Evolutionary conservation across 2,113 vertebrate genomes (phyloP).

Genomic region (Prunella fulvescens): DNA sequence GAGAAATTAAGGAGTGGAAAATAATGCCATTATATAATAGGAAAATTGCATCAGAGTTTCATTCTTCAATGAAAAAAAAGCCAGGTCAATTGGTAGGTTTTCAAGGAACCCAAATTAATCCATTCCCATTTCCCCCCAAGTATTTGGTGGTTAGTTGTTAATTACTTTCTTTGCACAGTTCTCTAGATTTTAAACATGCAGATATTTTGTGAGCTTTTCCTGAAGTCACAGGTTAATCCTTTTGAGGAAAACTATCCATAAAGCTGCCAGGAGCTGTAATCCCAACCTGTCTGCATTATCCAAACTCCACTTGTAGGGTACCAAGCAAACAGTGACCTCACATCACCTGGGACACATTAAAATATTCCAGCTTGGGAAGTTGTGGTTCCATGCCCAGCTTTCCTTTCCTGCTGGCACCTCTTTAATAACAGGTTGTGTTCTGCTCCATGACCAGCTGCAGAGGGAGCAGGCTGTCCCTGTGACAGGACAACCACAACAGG

Average conservation of each 20-base stretch:
- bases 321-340: background rate
- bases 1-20: background rate
- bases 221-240: background rate
- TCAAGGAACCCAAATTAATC: background rate
- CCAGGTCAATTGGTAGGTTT: background rate
- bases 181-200: background rate
- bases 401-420: background rate
- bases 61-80: background rate
- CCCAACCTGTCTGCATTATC: background rate
- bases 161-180: background rate
- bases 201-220: background rate
- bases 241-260: background rate
- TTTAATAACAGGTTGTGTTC: background rate
- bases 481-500: background rate
- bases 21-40: background rate
- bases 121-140: background rate
- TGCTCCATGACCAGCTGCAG: background rate
- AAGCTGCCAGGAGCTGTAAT: background rate
- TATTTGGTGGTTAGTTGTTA: fast-evolving
- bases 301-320: background rate
- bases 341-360: background rate
- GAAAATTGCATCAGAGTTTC: background rate
- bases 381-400: background rate
- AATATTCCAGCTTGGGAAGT: background rate
- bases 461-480: background rate